Evolutionary conservation across 2,888 invertebrate species (phyloP), one percentile per base, ranked within the genome.

Genomic region (Eurois occulta): DNA sequence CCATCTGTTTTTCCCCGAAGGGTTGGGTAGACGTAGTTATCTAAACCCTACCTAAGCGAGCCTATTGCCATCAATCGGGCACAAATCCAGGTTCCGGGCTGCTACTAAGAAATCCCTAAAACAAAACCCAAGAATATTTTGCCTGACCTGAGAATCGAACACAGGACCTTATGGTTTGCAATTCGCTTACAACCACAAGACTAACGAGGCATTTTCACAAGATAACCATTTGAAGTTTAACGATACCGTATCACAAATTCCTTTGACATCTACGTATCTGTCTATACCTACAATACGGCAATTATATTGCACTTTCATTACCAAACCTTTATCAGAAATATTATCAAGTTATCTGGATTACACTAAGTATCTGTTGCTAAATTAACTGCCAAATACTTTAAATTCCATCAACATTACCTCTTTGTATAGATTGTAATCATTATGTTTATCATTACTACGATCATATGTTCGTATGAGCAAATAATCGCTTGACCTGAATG

Each of bases 401-500:
- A 62, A 82, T 80, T 74, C 66, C 60, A 68, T 58, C 48, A 68
- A 84, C 60, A 78, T 38, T 64, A 46, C 32, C 71, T 16, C n/a
- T 55, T 28, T 55, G n/a, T 70, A 71, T 68, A 78, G 83, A 83
- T 72, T 43, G 21, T 74, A 48, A 69, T 65, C 58, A 43, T 52
- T 41, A 65, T 65, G 41, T 41, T 65, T 65, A 60, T 60, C 60
- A 32, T 8, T 8, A 65, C 41, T n/a, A 65, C 65, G 41, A 64
- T 41, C 65, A n/a, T 41, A 65, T 41, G 65, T 41, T 65, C 65
- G 24, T 18, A 32, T 68, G 68, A 41, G 10, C 65, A 65, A 64
- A 69, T 72, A 69, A 81, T 84, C 69, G 48, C 24, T 35, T 72
- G 83, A 81, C 85, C 83, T 77, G n/a, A 85, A 85, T 83, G 35